These are phyloP conservation scores for Microcebus ravelobensis DNA, from an alignment of 2,113 vertebrate genomes.

Conservation along the genomic window DNA sequence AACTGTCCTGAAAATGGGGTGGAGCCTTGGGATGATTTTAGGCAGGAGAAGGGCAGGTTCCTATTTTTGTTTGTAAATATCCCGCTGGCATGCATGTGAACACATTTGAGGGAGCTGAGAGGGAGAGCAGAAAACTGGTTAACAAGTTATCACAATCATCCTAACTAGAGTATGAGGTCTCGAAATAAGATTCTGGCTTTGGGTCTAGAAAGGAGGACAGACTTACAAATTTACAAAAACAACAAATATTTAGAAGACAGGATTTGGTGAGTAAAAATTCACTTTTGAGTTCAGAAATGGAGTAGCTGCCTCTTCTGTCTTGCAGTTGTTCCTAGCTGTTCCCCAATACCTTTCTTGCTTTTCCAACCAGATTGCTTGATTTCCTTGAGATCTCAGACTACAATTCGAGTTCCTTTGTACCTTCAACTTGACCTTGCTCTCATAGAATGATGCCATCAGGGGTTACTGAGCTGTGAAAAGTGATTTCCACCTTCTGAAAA, in stretches of 20 bases:
- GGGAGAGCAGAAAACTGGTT: accelerated
- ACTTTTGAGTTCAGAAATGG: background rate
- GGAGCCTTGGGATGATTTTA: background rate
- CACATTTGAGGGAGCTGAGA: background rate
- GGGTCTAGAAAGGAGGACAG: background rate
- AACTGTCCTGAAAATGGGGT: accelerated
- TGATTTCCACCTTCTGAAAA: background rate
- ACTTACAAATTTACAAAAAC: background rate
- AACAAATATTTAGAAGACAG: background rate
- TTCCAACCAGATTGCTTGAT: background rate
- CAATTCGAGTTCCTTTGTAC: background rate
- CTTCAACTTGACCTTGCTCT: background rate
- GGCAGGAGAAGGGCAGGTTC: background rate
- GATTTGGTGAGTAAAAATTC: background rate
- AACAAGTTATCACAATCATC: accelerated
- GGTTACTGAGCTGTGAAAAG: background rate
- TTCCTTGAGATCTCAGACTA: background rate
- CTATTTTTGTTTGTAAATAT: background rate
- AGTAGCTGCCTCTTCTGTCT: background rate
- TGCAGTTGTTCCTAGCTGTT: background rate
- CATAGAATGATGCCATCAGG: background rate
- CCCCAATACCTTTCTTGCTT: background rate
- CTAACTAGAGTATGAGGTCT: accelerated
- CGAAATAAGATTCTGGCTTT: background rate
- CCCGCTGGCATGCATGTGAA: accelerated